Conservation (phyloP, 2,797 vertebrate genomes). For the Numenius phaeopus region DNA sequence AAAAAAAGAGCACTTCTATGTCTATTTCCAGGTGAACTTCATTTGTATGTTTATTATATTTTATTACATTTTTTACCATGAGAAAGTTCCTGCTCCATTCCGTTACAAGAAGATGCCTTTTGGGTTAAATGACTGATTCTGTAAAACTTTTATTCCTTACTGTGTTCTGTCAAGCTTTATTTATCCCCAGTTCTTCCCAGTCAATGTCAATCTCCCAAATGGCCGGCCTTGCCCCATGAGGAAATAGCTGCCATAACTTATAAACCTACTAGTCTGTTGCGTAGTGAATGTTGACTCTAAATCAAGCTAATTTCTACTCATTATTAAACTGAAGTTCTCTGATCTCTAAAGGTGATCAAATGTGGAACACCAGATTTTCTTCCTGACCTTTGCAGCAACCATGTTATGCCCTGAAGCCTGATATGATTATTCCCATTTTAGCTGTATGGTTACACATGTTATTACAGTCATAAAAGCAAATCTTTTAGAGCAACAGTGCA, state of each 20-base stretch:
- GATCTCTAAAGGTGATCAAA: background rate
- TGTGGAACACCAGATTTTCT: constrained; percentile 5
- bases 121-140: background rate
- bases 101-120: background rate
- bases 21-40: background rate
- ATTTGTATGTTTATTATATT: background rate
- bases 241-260: background rate
- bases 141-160: background rate
- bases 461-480: constrained; percentile 21
- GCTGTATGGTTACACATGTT: constrained; percentile 1
- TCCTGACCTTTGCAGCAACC: constrained; percentile 54
- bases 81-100: background rate
- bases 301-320: constrained; percentile 5
- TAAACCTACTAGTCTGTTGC: background rate
- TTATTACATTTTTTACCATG: background rate
- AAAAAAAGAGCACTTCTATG: background rate
- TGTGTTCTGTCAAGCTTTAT: background rate
- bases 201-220: background rate
- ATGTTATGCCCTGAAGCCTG: constrained; percentile 21
- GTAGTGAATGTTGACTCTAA: background rate
- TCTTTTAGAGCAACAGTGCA: background rate
- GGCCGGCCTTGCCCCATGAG: background rate
- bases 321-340: constrained; percentile 14
- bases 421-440: constrained; percentile 44
- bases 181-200: background rate